phyloP scores from a whole-genome alignment of 1,140 invertebrate genomes.

The Lepidurus packardi region DNA sequence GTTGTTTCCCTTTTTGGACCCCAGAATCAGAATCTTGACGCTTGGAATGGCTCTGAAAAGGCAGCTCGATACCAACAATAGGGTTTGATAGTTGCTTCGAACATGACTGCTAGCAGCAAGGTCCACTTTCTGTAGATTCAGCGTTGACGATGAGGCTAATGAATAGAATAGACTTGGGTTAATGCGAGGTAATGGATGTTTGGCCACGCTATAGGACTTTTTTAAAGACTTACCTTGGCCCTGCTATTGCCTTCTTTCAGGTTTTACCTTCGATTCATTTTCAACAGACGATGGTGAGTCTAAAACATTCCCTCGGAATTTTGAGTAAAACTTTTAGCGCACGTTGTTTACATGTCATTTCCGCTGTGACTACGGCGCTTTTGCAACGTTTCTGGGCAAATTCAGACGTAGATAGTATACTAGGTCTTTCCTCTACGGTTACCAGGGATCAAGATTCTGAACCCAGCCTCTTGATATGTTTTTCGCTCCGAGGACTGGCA shows the following conservation, averaged over 20 bases:
- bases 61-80: neutral
- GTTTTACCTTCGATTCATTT: neutral
- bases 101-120: neutral
- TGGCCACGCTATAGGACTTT: neutral
- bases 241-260: neutral
- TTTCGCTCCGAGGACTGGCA: neutral
- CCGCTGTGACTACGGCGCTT: too few species aligned
- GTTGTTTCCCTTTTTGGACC: neutral
- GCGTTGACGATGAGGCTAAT: conserved; percentile 9
- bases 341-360: too few species aligned
- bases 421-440: too few species aligned
- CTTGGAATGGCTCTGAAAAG: neutral
- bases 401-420: too few species aligned
- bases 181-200: conserved; percentile 7
- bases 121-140: neutral
- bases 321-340: neutral
- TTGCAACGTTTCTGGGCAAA: too few species aligned
- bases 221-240: neutral
- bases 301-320: neutral
- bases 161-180: conserved; percentile 11
- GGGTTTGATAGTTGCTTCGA: neutral
- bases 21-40: conserved; percentile 1
- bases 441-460: neutral
- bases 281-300: neutral
- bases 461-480: neutral